Conservation (phyloP, 23 tunicate species). For the Clavelina lepadiformis region DNA sequence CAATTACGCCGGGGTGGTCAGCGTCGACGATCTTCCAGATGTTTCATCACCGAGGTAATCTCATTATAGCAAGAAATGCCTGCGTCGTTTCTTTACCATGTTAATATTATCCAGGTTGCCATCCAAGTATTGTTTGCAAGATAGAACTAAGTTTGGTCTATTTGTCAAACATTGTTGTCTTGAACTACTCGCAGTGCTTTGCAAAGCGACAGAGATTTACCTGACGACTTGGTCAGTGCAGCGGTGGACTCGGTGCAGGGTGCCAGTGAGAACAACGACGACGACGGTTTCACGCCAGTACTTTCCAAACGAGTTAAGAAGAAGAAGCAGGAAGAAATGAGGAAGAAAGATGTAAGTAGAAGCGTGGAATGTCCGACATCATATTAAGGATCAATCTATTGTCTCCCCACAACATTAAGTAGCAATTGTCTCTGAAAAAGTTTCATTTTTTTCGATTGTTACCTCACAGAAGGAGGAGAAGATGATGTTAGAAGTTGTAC, state of each 20-base stretch:
- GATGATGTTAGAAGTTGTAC: slow-evolving; percentile 29
- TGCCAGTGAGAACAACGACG: slow-evolving; percentile 36
- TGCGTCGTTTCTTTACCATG: too few relatives aligned
- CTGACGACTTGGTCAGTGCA: slow-evolving; percentile 15
- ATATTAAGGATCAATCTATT: too few relatives aligned
- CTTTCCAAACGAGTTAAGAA: slow-evolving; percentile 68
- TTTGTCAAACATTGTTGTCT: too few relatives aligned
- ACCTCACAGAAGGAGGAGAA: slow-evolving; percentile 38
- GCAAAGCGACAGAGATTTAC: background rate
- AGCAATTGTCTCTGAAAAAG: too few relatives aligned
- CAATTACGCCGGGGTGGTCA: slow-evolving; percentile 89
- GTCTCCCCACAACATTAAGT: too few relatives aligned
- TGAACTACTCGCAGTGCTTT: background rate
- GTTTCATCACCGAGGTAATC: slow-evolving; percentile 47
- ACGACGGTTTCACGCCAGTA: slow-evolving; percentile 90
- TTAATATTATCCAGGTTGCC: too few relatives aligned
- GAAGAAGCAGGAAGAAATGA: slow-evolving; percentile 57
- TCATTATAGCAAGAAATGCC: too few relatives aligned
- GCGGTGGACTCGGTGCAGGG: slow-evolving; percentile 9
- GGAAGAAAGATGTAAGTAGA: slow-evolving; percentile 70
- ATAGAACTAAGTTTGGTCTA: too few relatives aligned
- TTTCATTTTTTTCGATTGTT: background rate
- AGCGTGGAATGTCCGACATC: background rate
- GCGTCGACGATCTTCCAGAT: slow-evolving; percentile 88
- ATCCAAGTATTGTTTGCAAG: too few relatives aligned